Evolutionary conservation across 35 echinoderm and acorn worm genomes (phyloP), one percentile per base, ranked within the genome.

Genomic region (Apostichopus japonicus): DNA sequence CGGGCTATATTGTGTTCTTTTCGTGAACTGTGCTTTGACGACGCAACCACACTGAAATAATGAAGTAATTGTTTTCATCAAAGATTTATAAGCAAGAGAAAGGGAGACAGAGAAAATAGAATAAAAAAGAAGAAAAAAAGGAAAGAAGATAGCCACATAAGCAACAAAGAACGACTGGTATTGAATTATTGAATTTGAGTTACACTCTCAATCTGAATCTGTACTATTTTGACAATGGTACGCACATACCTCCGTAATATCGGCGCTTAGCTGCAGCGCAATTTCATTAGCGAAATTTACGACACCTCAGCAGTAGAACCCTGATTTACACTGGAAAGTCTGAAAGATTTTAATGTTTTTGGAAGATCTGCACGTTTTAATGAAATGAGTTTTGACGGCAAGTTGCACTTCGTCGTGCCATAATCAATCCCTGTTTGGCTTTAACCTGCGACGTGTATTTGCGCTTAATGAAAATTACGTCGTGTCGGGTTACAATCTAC

Each of bases 271-370:
- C 86, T 72, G 86, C 86, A 52, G 33, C 57, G 86, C 86, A 89
- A 89, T 89, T 89, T 89, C 86, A 89, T 89, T 89, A 89, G 86
- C 24, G 33, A 89, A 89, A 89, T 89, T 89, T 89, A 89, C 86
- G 86, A 89, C 16, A 89, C 61, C 86, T 19, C 86, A 63, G 14
- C 33, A 72, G 24, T 22, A 23, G 62, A 73, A 63, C 62, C 63
- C 86, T 89, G 86, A 89, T 89, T 89, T 89, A 89, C 86, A 89
- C 56, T 63, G 86, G 51, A 54, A 89, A 89, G 86, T 89, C 86
- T 51, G 86, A 67, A 63, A 21, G 86, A 89, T 89, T 89, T 89
- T 89, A 89, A 89, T 89, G 86, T 72, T 89, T 89, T 89, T 71
- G 61, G 61, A 89, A 89, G 86, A 89, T 72, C 56, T 89, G 86